These are phyloP conservation scores for Dreissena polymorpha DNA, from an alignment of 1,140 invertebrate species.

Conservation along the genomic window DNA sequence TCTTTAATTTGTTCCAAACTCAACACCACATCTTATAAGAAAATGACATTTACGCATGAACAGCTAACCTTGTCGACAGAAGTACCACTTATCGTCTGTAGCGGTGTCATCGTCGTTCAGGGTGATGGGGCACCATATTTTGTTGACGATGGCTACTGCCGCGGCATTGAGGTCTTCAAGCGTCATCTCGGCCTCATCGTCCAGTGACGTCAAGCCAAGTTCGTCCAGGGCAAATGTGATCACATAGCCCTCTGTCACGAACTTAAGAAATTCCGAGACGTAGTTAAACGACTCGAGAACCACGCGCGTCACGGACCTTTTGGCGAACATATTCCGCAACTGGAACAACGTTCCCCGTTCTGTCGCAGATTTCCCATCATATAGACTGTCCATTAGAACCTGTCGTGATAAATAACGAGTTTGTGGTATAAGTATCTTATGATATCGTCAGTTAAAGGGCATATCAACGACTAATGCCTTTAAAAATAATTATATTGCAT, in stretches of 20 bases:
- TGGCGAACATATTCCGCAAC: conserved; percentile 24
- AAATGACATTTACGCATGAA: background rate
- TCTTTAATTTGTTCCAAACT: background rate
- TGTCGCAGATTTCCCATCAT: conserved; percentile 10
- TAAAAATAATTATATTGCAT: background rate
- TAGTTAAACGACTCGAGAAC: conserved; percentile 25
- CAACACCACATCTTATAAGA: background rate
- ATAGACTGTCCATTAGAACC: conserved; percentile 27
- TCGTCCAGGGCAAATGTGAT: conserved; percentile 20
- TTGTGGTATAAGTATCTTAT: background rate
- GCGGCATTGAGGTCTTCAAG: background rate
- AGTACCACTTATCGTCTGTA: background rate
- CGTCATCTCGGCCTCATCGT: background rate
- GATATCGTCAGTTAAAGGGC: no score
- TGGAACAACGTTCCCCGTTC: conserved; percentile 38
- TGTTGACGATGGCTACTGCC: background rate
- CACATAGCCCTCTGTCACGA: conserved; percentile 29
- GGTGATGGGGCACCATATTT: background rate
- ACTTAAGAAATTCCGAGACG: conserved; percentile 22
- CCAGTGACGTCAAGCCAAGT: background rate
- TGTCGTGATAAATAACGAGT: background rate
- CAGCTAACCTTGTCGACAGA: background rate
- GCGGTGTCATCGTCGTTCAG: background rate
- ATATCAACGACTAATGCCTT: background rate
- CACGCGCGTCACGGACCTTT: conserved; percentile 1